A percentile compares a stretch with the other conserved stretches of the same genome.
Conservation (phyloP, 2,888 invertebrate species). For the Dolichopus griseipennis region DNA sequence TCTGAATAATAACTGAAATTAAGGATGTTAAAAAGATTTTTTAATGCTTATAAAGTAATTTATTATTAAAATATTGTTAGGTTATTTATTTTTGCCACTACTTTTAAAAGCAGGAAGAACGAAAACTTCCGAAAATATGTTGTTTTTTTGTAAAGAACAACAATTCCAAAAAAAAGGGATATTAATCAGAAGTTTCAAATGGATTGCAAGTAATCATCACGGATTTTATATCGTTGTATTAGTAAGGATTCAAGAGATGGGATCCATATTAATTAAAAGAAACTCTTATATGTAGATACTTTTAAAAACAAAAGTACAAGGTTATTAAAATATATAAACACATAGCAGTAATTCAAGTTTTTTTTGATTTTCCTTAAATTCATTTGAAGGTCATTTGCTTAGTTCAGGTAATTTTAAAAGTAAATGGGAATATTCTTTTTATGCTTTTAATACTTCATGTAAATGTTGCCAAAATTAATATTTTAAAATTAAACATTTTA, state of each 20-base stretch:
- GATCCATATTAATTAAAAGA: neutral
- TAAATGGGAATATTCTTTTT: no score
- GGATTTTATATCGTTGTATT: neutral
- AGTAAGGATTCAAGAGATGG: neutral
- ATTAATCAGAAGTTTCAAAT: neutral
- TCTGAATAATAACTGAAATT: neutral
- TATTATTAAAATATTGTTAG: constrained; percentile 1
- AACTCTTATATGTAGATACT: neutral
- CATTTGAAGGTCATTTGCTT: no score
- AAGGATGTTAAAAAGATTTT: neutral
- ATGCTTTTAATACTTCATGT: no score
- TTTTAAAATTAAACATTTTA: no score
- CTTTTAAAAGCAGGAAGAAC: neutral
- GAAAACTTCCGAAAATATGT: no score
- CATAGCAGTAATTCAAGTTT: no score
- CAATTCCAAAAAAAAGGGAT: neutral
- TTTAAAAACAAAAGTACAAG: no score
- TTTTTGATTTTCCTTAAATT: no score
- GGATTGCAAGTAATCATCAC: neutral
- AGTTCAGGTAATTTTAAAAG: no score
- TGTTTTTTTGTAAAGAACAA: no score
- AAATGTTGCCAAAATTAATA: no score
- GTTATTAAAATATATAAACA: no score
- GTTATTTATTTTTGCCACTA: neutral
- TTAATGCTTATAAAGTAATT: constrained; percentile 1